Conservation (phyloP, 2,113 vertebrate genomes). For the Cochlearius cochlearius region DNA sequence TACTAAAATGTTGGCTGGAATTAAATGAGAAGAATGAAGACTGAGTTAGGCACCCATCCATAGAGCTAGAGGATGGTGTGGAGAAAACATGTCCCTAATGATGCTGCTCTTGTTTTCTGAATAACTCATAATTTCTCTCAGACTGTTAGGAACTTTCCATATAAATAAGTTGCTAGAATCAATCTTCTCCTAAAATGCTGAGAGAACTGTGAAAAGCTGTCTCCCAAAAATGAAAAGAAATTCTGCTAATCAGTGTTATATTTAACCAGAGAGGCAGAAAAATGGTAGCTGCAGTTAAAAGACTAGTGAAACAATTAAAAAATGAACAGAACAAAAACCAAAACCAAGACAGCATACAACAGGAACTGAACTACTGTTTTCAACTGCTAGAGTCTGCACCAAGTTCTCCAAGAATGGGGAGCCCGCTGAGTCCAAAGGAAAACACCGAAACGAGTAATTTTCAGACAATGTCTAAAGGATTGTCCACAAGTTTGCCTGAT, state of each 20-base stretch:
- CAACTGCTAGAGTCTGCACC: conserved; percentile 76
- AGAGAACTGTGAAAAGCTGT: not conserved
- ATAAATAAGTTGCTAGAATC: not conserved
- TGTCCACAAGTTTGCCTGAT: conserved; percentile 81
- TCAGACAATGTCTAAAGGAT: conserved; percentile 71
- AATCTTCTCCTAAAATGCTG: not conserved
- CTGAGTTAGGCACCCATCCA: not conserved
- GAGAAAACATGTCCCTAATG: not conserved
- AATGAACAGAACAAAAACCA: not conserved
- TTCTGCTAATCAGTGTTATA: not conserved
- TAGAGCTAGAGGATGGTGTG: not conserved
- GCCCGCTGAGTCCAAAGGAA: conserved; percentile 51
- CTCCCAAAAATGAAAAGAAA: not conserved
- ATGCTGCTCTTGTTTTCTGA: not conserved
- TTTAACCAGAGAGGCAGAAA: not conserved
- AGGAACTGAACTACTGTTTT: conserved; percentile 51
- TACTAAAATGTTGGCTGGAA: not conserved
- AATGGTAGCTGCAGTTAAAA: not conserved
- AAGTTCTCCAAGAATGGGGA: conserved; percentile 75
- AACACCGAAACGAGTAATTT: conserved; percentile 66
- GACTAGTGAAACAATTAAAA: not conserved
- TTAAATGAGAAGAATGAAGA: not conserved
- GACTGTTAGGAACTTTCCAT: not conserved
- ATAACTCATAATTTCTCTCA: not conserved
- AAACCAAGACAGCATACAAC: not conserved